A percentile compares a stretch with the other conserved stretches of the same genome.
These are phyloP conservation scores for Asobara japonica DNA, from an alignment of 1,140 invertebrate species.

Conservation along the genomic window DNA sequence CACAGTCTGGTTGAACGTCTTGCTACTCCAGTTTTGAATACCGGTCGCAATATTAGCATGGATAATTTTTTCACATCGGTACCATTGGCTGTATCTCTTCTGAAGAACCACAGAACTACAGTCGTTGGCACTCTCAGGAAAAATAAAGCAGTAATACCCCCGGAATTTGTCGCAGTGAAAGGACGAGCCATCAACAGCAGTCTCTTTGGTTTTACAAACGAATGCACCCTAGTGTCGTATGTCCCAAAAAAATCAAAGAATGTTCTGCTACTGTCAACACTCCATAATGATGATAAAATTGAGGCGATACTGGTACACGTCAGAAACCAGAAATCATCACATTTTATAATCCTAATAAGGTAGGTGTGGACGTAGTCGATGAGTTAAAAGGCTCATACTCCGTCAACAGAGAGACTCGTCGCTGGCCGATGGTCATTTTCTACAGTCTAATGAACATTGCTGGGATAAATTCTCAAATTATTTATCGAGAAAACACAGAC, in stretches of 20 bases:
- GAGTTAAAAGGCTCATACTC: slow-evolving; percentile 45
- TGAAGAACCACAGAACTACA: slow-evolving; percentile 50
- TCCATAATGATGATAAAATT: slow-evolving; percentile 50
- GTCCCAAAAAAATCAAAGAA: slow-evolving; percentile 50
- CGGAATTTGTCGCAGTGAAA: slow-evolving; percentile 42
- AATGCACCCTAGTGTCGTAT: slow-evolving; percentile 50
- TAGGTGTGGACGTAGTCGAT: slow-evolving; percentile 53
- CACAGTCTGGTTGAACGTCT: background rate
- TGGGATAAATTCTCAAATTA: slow-evolving; percentile 18
- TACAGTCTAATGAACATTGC: slow-evolving; percentile 46
- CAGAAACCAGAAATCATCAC: slow-evolving; percentile 49
- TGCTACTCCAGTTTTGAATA: slow-evolving; percentile 34
- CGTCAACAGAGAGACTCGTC: slow-evolving; percentile 40
- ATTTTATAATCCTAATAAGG: slow-evolving; percentile 53
- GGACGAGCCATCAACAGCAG: slow-evolving; percentile 34
- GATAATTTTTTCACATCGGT: slow-evolving; percentile 58
- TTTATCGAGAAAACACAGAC: background rate
- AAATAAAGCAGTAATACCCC: slow-evolving; percentile 57
- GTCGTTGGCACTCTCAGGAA: slow-evolving; percentile 54
- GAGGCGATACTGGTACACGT: slow-evolving; percentile 38
- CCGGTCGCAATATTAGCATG: slow-evolving; percentile 52
- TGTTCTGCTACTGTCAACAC: slow-evolving; percentile 48
- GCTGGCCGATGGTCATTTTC: slow-evolving; percentile 53
- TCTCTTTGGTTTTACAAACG: slow-evolving; percentile 47
- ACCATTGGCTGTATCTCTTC: slow-evolving; percentile 47